These are phyloP conservation scores for Lordiphosa clarofinis DNA, from an alignment of 1,140 invertebrate genomes.

Conservation along the genomic window DNA sequence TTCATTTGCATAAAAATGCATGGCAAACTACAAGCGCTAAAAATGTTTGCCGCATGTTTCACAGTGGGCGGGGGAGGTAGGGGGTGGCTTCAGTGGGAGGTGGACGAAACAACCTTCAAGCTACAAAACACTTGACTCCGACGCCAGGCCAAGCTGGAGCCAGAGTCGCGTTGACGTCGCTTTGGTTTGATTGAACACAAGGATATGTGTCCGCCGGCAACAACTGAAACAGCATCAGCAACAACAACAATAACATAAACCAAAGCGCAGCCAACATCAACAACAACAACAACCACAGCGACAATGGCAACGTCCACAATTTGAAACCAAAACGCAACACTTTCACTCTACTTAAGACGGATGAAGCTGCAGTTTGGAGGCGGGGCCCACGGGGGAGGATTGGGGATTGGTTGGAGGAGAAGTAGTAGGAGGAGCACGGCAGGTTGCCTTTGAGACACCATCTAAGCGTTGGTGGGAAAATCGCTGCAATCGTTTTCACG, in stretches of 20 bases:
- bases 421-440: conserved; percentile 12
- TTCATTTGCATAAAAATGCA: conserved; percentile 78
- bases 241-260: conserved; percentile 56
- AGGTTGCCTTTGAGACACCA: conserved; percentile 55
- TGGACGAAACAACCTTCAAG: conserved; percentile 70
- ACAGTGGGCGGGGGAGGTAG: conserved; percentile 8
- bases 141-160: conserved; percentile 17
- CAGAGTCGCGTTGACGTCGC: conserved; percentile 61
- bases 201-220: conserved; percentile 74
- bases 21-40: conserved; percentile 72
- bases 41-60: conserved; percentile 71
- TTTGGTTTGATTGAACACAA: conserved; percentile 78
- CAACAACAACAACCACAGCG: conserved; percentile 20
- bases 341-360: conserved; percentile 77
- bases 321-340: conserved; percentile 73
- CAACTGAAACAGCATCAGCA: conserved; percentile 17
- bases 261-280: conserved; percentile 38
- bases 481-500: conserved; percentile 58
- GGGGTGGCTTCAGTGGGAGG: conserved; percentile 48
- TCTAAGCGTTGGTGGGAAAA: conserved; percentile 72
- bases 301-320: conserved; percentile 48
- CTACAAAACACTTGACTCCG: conserved; percentile 72
- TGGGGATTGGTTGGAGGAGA: background rate
- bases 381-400: conserved; percentile 5
- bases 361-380: conserved; percentile 35